Base-by-base conservation (phyloP, 2,797 vertebrate genomes). In the Vireo griseus region DNA sequence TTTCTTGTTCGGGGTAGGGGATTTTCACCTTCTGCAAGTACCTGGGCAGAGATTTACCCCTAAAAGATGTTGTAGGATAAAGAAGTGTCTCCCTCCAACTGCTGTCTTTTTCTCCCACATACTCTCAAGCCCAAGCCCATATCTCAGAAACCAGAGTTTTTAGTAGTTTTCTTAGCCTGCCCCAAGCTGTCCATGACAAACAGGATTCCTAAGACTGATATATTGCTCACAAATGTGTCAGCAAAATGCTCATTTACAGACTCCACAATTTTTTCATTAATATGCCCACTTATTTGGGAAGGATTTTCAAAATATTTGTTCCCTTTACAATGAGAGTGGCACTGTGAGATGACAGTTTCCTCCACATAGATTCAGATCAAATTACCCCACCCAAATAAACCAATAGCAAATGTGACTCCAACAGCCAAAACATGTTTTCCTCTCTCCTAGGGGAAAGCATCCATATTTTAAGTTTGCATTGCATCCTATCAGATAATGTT, bases 401-500 rank as follows among this genome's bases (percentile, higher is more conserved):
- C 57, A 88, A 73, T 31, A 79, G 44, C 48, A 92, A 91, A 84
- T 42, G 58, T 93, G 84, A 90, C 52, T 94, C 51, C 45, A 91
- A 91, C 42, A 89, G 48, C 33, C 47, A 45, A 78, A 91, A 57
- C 28, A 16, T 14, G 21, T 63, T 81, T 94, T 89, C 48, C 47
- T 90, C 61, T 95, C 59, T 80, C 52, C 20, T 14, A 67, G 40
- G 62, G 40, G 20, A 25, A 94, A 80, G 37, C 68, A 92, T 82
- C 66, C 33, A 25, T 88, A 59, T 80, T 94, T 94, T 77, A 92
- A 94, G 71, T 91, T 94, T 92, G 83, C 61, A 77, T 92, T 92
- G 65, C 47, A 90, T 96, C 61, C 85, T 66, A 96, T 96, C 66
- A 88, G 57, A 96, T 91, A 91, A 42, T 84, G 62, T 91, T 93